Conservation (phyloP, 2,113 vertebrate genomes). For the Brachypteracias leptosomus region DNA sequence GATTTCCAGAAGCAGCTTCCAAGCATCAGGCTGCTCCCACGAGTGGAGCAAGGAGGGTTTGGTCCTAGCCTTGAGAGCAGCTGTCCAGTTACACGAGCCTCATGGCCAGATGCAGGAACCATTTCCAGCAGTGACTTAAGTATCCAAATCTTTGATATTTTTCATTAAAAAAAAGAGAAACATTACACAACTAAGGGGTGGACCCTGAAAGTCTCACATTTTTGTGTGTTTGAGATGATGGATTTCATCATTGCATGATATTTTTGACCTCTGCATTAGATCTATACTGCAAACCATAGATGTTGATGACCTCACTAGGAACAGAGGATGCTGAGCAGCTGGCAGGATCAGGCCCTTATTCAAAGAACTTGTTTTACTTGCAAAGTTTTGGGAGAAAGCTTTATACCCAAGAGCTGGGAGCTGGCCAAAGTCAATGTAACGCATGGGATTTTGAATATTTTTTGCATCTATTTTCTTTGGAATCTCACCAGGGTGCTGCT, state of each 20-base stretch:
- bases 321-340: not conserved
- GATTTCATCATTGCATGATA: not conserved
- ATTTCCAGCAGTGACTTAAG: slow-evolving; percentile 30
- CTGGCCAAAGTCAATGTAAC: slow-evolving; percentile 59
- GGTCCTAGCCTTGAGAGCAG: not conserved
- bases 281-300: not conserved
- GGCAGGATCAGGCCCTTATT: slow-evolving; percentile 15
- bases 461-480: slow-evolving; percentile 70
- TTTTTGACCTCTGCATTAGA: not conserved
- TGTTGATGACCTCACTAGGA: not conserved
- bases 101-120: not conserved
- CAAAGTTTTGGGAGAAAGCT: slow-evolving; percentile 41
- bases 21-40: slow-evolving; percentile 20
- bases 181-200: not conserved
- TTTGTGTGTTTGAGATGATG: not conserved
- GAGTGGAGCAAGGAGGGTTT: not conserved
- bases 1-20: slow-evolving; percentile 33
- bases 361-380: slow-evolving; percentile 51
- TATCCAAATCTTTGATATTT: not conserved
- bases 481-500: slow-evolving; percentile 53
- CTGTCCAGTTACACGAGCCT: not conserved
- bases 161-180: not conserved
- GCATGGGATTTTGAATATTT: slow-evolving; percentile 55
- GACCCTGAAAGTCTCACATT: not conserved
- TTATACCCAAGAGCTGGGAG: slow-evolving; percentile 46